phyloP scores from a whole-genome alignment of 2,113 vertebrate genomes.

The Leucosticte australis region DNA sequence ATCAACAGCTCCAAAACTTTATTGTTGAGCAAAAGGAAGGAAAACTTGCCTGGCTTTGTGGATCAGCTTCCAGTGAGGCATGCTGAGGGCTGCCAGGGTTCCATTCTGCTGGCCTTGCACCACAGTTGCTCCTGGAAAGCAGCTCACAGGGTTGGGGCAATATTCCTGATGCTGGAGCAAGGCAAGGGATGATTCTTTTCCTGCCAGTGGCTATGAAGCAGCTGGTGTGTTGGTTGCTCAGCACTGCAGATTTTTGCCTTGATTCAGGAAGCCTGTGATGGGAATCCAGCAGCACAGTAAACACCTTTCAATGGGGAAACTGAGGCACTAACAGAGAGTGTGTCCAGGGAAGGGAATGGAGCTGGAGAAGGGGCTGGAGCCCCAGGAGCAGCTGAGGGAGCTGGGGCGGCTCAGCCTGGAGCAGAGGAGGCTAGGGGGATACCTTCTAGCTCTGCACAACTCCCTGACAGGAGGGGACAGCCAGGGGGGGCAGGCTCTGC shows the following conservation, averaged over 20 bases:
- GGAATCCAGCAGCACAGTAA: not conserved
- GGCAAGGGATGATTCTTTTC: not conserved
- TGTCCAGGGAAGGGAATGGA: not conserved
- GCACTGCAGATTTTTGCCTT: not conserved
- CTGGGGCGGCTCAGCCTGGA: not conserved
- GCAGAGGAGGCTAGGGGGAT: not conserved
- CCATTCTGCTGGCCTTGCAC: not conserved
- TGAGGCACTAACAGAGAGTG: not conserved
- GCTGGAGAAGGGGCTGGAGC: not conserved
- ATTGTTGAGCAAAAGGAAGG: not conserved
- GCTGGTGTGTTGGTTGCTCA: not conserved
- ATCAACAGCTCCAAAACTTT: not conserved
- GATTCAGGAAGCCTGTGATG: not conserved
- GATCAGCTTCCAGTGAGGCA: not conserved
- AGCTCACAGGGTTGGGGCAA: not conserved
- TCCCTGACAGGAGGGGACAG: not conserved
- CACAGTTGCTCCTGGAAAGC: not conserved
- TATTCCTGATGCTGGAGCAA: not conserved
- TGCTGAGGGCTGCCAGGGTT: not conserved
- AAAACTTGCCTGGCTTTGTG: not conserved
- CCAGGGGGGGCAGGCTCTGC: fast-evolving
- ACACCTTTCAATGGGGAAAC: not conserved
- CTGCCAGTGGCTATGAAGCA: not conserved
- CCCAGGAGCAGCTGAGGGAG: fast-evolving
- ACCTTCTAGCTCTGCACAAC: not conserved